Evolutionary conservation across 92 coral and sea anemone genomes (phyloP), one percentile per base, ranked within the genome.

Genomic region (Heteractis magnifica): DNA sequence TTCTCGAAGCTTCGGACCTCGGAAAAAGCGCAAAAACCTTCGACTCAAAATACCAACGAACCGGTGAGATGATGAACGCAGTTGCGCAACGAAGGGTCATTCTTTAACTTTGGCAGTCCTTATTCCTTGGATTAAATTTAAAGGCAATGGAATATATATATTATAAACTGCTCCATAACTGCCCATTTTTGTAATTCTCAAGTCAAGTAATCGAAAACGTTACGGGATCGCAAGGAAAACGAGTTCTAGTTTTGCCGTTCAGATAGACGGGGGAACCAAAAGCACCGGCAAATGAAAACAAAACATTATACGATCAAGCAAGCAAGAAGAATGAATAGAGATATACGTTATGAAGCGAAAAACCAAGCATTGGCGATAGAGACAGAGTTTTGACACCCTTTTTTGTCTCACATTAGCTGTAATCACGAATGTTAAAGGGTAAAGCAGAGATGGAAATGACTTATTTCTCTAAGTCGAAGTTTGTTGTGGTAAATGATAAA

Each of bases 1-100:
- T 94, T 97, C 73, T 90, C 98, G 71, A 94, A 93, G 83, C 99
- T 97, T 20, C 98, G 92, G 58, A 90, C 99, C 3, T 94, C 98
- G 10, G 99, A 97, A 74, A 86, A 90, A 11, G 84, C 91, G 26
- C 89, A 92, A 81, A 94, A 92, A 79, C 56, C 93, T 84, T 79
- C 91, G 80, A 90, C 88, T 58, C 79, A 87, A 81, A 90, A 87
- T 85, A 87, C 89, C 76, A 93, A 89, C 79, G 94, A 94, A 75
- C 95, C 95, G 48, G 98, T 94, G 79, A 91, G 98, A 83, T 94
- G 98, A 87, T 94, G 88, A 81, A 19, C 41, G 85, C 82, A 55
- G 77, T 81, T 84, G 87, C 92, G 90, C 90, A 88, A 85, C 84
- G 77, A 48, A 81, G 77, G 44, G 49, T 50, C 14, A 62, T 51